Evolutionary conservation across 2,797 vertebrate species (phyloP).

Genomic region (Holocentrus rufus): DNA sequence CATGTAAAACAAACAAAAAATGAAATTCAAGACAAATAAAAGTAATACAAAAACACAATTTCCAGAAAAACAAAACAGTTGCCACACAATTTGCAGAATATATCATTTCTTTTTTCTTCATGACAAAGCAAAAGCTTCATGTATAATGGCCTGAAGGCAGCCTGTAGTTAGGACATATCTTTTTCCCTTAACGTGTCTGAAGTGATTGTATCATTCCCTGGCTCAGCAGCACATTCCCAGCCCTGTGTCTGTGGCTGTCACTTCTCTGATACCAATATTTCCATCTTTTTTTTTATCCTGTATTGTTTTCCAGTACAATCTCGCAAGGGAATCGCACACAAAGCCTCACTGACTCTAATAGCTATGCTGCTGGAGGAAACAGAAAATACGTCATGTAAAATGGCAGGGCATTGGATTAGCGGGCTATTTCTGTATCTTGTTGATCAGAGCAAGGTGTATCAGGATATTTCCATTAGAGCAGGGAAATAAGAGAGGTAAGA

Average conservation of each 20-base stretch:
- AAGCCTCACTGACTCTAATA: conserved; percentile 68
- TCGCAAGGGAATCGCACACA: conserved; percentile 63
- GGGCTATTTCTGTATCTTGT: conserved; percentile 78
- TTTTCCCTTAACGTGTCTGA: conserved; percentile 19
- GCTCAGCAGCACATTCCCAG: neutral
- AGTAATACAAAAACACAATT: too few species aligned
- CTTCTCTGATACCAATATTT: conserved; percentile 30
- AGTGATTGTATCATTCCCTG: conserved; percentile 14
- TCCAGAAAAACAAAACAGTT: too few species aligned
- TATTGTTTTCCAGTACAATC: conserved; percentile 66
- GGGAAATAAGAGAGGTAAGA: neutral
- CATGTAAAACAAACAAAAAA: too few species aligned
- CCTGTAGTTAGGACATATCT: neutral
- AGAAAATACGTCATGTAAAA: conserved; percentile 76
- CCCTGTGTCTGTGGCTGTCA: conserved; percentile 14
- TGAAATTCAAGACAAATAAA: too few species aligned
- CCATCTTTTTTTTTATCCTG: conserved; percentile 43
- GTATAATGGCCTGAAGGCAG: neutral
- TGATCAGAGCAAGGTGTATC: conserved; percentile 67
- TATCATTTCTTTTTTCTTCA: neutral
- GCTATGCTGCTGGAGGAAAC: conserved; percentile 75
- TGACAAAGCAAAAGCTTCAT: neutral
- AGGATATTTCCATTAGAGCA: conserved; percentile 39
- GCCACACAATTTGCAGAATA: too few species aligned
- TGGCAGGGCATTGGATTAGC: conserved; percentile 79